Evolutionary conservation across 2,888 invertebrate genomes (phyloP), one percentile per base, ranked within the genome.

Genomic region (Tiphia femorata): DNA sequence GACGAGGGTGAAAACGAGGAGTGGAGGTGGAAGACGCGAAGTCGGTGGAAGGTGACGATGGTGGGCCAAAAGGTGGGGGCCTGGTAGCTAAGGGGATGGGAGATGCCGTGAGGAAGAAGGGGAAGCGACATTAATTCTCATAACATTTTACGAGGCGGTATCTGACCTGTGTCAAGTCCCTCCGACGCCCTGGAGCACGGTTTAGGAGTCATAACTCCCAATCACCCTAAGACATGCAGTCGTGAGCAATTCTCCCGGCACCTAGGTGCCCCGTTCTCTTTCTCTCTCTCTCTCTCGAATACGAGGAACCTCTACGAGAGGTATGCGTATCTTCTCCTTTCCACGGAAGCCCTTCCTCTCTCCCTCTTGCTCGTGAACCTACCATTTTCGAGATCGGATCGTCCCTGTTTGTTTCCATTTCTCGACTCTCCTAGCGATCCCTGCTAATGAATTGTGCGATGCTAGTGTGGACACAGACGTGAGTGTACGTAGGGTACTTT

Each of bases 81-180:
- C 43, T 62, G 65, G 59, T 56, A 57, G 54, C 42, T 25, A 16
- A 41, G 14, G 23, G 47, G 40, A 37, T 43, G 46, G 23, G 29
- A n/a, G 44, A 55, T 59, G 49, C 29, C 37, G 17, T 51, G 43
- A 59, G 67, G 64, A 61, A 47, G 57, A 59, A 52, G 50, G 49
- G 60, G 66, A 69, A 73, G 61, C 62, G 75, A 75, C 82, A 81
- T 82, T 81, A 82, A 82, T 82, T 82, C 82, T 82, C 81, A 82
- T 82, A 82, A 82, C 80, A 80, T 82, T 82, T 82, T 81, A 81
- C 79, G 81, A 81, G 76, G 76, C 77, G 80, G 78, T 81, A 80
- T 80, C 81, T 79, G 82, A 82, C 80, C 82, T 78, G 80, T 77
- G 80, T 81, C 81, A 81, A 81, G 78, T 80, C 76, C 74, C 76